phyloP scores from a whole-genome alignment of 1,140 invertebrate genomes.

The Aphaenogaster ashmeadi region DNA sequence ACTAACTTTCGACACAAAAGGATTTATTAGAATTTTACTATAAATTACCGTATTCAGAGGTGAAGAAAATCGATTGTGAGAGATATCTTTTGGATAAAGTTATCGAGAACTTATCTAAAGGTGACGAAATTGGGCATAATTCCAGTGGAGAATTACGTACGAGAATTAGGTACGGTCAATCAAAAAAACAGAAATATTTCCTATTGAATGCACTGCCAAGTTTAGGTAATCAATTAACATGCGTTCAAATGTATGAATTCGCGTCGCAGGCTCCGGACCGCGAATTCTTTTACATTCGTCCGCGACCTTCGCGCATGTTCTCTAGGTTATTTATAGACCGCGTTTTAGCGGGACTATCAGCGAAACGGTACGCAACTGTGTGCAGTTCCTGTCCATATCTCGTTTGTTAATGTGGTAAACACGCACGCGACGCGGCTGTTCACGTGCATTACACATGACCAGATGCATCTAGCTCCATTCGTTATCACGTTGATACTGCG shows the following conservation, averaged over 20 bases:
- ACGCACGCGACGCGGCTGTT: neutral
- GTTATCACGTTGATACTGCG: constrained; percentile 35
- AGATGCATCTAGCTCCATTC: neutral
- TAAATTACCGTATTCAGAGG: too few relatives aligned
- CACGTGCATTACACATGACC: constrained; percentile 23
- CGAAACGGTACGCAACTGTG: neutral
- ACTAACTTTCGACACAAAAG: too few relatives aligned
- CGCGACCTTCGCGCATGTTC: constrained; percentile 31
- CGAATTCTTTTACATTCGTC: constrained; percentile 18
- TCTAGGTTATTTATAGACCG: constrained; percentile 39
- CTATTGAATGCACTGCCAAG: neutral
- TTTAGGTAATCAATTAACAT: neutral
- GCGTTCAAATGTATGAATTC: neutral
- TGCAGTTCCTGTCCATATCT: constrained; percentile 31
- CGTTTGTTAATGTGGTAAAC: constrained; percentile 52
- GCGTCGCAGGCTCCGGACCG: too few relatives aligned
- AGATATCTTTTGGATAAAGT: too few relatives aligned
- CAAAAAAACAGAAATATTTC: neutral
- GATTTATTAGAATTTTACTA: too few relatives aligned
- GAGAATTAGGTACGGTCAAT: neutral
- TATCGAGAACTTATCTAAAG: too few relatives aligned
- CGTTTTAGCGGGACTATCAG: constrained; percentile 20
- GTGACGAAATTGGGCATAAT: neutral
- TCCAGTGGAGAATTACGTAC: neutral
- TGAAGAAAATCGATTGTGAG: too few relatives aligned